Evolutionary conservation across 2,797 vertebrate species (phyloP), one percentile per base, ranked within the genome.

Genomic region (Natrix natrix): DNA sequence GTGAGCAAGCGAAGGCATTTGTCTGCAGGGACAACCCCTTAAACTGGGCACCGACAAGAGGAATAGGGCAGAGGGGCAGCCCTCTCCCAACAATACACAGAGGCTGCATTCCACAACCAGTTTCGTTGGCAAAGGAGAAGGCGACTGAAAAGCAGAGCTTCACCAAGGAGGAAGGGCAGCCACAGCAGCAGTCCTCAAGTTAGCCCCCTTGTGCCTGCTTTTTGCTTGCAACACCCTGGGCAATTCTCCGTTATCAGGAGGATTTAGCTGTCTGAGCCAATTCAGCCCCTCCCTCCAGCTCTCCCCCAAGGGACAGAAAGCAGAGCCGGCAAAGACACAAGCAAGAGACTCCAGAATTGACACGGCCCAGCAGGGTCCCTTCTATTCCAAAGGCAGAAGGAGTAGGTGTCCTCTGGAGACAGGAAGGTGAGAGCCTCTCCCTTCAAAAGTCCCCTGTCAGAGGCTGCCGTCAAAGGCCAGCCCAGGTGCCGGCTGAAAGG

Each of bases 71-170:
- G 94, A 95, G 92, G 43, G 22, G 57, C 66, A 95, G 94, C 94
- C 93, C 91, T 92, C 93, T 12, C 91, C 56, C 26, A 93, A 95
- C 93, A 93, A 95, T 94, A 92, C 93, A 94, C 92, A 93, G 92
- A 91, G 37, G 37, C 0, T 90, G 88, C 94, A 96, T 94, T 94
- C 93, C 95, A 95, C 90, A 56, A 94, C 94, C 20, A 74, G 91
- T 91, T 57, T 90, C 87, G 61, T 92, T 93, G 93, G 60, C 4
- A 61, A 26, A n/a, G 14, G 13, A 69, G n/a, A n/a, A 14, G 28
- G 63, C 1, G 5, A n/a, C 26, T 66, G 63, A n/a, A 66, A 66
- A 66, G 26, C 28, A 95, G 89, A 95, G 91, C 91, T 94, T 92
- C 93, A 89, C 94, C 94, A 94, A n/a, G 95, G 93, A 93, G 92